Evolutionary conservation across 1,140 invertebrate genomes (phyloP).

Genomic region (Mactra quadrangularis): DNA sequence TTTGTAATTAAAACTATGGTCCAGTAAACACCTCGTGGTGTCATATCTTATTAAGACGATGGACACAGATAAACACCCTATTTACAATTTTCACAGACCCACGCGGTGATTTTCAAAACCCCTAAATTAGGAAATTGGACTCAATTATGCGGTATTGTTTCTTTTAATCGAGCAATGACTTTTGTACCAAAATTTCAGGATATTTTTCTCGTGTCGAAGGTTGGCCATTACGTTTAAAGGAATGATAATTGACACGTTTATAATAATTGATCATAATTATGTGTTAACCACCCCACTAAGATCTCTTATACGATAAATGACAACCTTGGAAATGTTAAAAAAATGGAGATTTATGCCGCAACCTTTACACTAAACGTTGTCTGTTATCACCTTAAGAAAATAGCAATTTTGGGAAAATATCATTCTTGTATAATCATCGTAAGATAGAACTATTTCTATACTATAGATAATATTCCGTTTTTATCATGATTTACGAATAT

Average conservation of each 20-base stretch:
- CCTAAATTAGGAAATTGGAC: conserved; percentile 38
- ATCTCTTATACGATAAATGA: conserved; percentile 19
- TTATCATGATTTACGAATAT: too few species aligned
- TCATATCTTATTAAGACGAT: neutral
- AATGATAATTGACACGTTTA: conserved; percentile 49
- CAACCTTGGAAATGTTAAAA: conserved; percentile 25
- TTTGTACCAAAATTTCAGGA: neutral
- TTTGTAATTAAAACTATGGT: conserved; percentile 3
- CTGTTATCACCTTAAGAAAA: too few species aligned
- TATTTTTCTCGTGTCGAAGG: conserved; percentile 23
- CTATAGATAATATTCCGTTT: too few species aligned
- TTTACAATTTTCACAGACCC: conserved; percentile 12
- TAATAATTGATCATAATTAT: conserved; percentile 45
- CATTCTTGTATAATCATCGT: too few species aligned
- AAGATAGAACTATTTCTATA: too few species aligned
- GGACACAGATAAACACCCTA: conserved; percentile 16
- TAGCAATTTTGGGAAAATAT: too few species aligned
- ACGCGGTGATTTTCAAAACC: conserved; percentile 35
- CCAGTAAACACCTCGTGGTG: neutral
- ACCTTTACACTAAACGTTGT: too few species aligned
- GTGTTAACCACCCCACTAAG: conserved; percentile 35
- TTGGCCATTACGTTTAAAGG: conserved; percentile 14
- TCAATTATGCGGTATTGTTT: conserved; percentile 39
- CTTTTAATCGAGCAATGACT: conserved; percentile 28
- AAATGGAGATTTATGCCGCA: conserved; percentile 27